phyloP scores from a whole-genome alignment of 2,797 vertebrate species.

The Gallinago solitaria region DNA sequence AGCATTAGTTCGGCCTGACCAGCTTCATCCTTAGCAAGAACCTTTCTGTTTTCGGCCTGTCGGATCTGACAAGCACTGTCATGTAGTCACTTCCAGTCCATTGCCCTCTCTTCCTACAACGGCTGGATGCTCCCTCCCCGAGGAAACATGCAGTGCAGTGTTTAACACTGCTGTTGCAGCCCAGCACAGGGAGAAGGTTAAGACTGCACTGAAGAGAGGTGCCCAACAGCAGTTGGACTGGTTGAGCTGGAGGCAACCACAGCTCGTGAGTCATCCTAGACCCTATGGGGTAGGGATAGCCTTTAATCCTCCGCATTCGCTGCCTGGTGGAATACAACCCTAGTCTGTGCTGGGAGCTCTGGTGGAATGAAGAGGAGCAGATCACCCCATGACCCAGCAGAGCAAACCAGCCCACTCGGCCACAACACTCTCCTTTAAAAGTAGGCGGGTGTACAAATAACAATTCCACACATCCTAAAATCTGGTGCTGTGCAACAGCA shows the following conservation, averaged over 20 bases:
- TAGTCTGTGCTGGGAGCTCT: neutral
- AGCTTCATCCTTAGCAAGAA: neutral
- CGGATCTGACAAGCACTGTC: slow-evolving; percentile 15
- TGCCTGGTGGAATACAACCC: fast-evolving
- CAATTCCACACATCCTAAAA: neutral
- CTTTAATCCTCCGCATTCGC: neutral
- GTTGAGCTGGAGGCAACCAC: neutral
- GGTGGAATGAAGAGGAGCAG: neutral
- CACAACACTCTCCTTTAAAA: fast-evolving
- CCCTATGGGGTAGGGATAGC: neutral
- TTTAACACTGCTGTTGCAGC: neutral
- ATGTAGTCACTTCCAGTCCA: slow-evolving; percentile 50
- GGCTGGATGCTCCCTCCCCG: neutral
- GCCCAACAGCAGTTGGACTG: neutral
- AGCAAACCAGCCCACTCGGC: neutral
- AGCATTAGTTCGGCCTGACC: slow-evolving; percentile 39
- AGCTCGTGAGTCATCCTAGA: neutral
- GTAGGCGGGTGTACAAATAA: neutral
- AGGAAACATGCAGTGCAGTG: neutral
- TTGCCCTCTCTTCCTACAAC: neutral
- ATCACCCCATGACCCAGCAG: neutral
- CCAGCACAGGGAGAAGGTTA: neutral
- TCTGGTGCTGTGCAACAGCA: neutral
- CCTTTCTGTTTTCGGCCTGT: slow-evolving; percentile 10
- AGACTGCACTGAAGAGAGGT: neutral